Percentiles rank a stretch among this genome's conserved stretches.
phyloP scores from a whole-genome alignment of 1,140 invertebrate genomes.

The Aphidius ervi region DNA sequence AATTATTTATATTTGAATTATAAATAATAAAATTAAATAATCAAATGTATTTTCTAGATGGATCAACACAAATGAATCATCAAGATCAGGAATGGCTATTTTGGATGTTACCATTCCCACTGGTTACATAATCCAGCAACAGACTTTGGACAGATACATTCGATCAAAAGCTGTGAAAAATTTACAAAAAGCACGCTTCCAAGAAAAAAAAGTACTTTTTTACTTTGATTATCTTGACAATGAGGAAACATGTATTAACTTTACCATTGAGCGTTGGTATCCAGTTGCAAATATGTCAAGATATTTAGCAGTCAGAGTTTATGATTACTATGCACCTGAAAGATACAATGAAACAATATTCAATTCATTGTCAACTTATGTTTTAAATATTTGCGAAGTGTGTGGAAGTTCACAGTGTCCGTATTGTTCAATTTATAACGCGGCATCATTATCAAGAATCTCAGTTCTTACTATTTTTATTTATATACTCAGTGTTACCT shows the following conservation, averaged over 20 bases:
- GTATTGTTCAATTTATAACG: constrained; percentile 89
- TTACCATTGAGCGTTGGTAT: constrained; percentile 90
- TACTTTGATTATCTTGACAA: constrained; percentile 89
- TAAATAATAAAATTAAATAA: neutral
- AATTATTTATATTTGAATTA: constrained; percentile 1
- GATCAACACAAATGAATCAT: constrained; percentile 72
- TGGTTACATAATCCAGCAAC: constrained; percentile 90
- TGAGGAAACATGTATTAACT: constrained; percentile 83
- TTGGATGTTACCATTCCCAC: constrained; percentile 89
- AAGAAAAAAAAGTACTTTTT: constrained; percentile 78
- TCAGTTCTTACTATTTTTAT: constrained; percentile 37
- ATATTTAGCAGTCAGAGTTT: constrained; percentile 83
- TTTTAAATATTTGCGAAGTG: constrained; percentile 94
- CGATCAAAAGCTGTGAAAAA: constrained; percentile 68
- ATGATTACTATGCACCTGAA: constrained; percentile 95
- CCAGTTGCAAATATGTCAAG: constrained; percentile 95
- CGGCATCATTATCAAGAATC: constrained; percentile 52
- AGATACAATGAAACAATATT: constrained; percentile 93
- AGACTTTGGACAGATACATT: constrained; percentile 81
- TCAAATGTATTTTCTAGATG: constrained; percentile 58
- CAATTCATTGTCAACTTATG: constrained; percentile 81
- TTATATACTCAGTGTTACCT: constrained; percentile 34
- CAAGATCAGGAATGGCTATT: constrained; percentile 85
- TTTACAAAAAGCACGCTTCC: constrained; percentile 79
- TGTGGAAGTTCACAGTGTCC: constrained; percentile 97